Percentiles rank a stretch among this genome's conserved stretches.
These are phyloP conservation scores for Eumacrocentrus americanus DNA, from an alignment of 2,888 invertebrate species.

Conservation along the genomic window DNA sequence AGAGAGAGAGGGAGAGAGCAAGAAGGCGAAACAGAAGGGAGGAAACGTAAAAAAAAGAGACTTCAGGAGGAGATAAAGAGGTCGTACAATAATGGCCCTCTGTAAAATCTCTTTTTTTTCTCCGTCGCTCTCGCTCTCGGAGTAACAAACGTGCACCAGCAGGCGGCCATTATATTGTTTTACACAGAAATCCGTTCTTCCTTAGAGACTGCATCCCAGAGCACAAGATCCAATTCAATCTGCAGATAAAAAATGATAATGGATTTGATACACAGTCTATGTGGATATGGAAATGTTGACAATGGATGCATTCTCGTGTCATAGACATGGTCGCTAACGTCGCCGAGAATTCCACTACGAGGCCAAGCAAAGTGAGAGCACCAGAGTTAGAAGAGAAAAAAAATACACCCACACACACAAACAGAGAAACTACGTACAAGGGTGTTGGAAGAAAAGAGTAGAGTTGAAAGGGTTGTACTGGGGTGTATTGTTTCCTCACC, in stretches of 20 bases:
- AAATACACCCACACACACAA: no score
- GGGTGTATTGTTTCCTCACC: no score
- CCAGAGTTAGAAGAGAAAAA: no score
- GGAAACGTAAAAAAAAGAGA: conserved; percentile 38
- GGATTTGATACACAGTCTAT: no score
- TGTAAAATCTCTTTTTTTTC: conserved; percentile 19
- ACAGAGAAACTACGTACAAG: no score
- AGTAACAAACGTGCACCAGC: neutral
- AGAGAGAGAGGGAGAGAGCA: conserved; percentile 21
- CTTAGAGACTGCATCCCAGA: neutral
- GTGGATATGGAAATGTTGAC: no score
- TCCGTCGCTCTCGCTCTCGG: conserved; percentile 28
- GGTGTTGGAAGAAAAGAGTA: no score
- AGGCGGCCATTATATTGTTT: neutral
- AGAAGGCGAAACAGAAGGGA: conserved; percentile 34
- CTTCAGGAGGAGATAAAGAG: conserved; percentile 51
- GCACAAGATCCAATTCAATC: conserved; percentile 13
- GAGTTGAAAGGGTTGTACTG: no score
- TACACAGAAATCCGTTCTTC: neutral
- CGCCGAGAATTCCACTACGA: no score
- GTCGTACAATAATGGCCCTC: conserved; percentile 50
- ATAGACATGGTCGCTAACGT: no score
- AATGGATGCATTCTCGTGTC: no score
- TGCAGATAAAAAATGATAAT: neutral
- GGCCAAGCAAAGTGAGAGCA: no score